These are phyloP conservation scores for Lasiurus borealis DNA, from an alignment of 2,113 vertebrate species.

Conservation along the genomic window DNA sequence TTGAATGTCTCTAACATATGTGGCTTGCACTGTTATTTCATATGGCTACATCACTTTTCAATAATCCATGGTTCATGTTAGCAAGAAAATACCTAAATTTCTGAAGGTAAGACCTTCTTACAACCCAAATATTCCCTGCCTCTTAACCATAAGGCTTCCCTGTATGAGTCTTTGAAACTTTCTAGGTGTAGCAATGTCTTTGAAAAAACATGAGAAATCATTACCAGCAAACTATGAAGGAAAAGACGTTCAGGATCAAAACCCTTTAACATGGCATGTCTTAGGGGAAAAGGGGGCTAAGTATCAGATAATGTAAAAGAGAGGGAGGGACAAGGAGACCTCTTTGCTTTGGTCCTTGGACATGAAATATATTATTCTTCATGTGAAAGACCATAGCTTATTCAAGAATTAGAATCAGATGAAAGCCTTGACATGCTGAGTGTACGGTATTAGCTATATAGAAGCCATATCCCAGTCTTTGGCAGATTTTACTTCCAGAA, in stretches of 20 bases:
- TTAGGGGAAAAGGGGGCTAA: not conserved
- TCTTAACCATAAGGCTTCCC: not conserved
- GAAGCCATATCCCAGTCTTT: conserved; percentile 41
- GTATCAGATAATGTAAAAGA: not conserved
- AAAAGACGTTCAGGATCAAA: not conserved
- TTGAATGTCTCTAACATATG: not conserved
- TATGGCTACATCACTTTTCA: not conserved
- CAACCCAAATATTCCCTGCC: not conserved
- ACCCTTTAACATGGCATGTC: not conserved
- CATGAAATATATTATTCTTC: not conserved
- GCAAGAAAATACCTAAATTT: not conserved
- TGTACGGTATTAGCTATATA: conserved; percentile 10
- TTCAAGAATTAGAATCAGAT: conserved; percentile 51
- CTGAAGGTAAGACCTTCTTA: not conserved
- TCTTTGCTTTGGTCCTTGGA: not conserved
- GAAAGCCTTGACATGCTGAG: not conserved
- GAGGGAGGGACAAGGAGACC: not conserved
- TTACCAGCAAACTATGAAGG: not conserved
- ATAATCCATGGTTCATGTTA: not conserved
- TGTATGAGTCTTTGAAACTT: not conserved
- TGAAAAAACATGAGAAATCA: conserved; percentile 13
- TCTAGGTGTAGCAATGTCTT: not conserved
- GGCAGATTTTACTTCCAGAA: conserved; percentile 54
- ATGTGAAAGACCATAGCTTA: not conserved
- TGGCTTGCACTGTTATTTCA: not conserved